Conservation (phyloP, 2,888 invertebrate genomes). For the Trichogramma evanescens region DNA sequence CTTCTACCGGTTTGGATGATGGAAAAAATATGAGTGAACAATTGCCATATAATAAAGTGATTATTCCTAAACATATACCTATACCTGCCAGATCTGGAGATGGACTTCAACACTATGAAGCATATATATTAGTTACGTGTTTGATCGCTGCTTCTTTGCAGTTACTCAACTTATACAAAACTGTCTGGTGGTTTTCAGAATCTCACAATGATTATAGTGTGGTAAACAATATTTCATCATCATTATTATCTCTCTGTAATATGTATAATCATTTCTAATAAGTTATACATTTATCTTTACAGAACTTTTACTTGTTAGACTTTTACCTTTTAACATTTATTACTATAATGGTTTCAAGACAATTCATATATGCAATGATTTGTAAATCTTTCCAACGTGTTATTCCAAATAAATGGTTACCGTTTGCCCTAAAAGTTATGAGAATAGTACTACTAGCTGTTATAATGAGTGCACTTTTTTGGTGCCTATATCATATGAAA, state of each 20-base stretch:
- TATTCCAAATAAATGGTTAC: slow-evolving; percentile 46
- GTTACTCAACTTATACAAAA: slow-evolving; percentile 89
- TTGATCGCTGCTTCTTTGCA: slow-evolving; percentile 76
- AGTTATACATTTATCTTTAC: slow-evolving; percentile 42
- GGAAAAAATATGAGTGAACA: slow-evolving; percentile 32
- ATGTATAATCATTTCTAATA: background rate
- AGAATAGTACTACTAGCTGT: slow-evolving; percentile 57
- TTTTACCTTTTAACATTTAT: slow-evolving; percentile 80
- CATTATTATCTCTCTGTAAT: slow-evolving; percentile 9
- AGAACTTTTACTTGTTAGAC: slow-evolving; percentile 95
- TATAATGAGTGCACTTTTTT: slow-evolving; percentile 56
- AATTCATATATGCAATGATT: slow-evolving; percentile 65
- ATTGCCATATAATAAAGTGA: slow-evolving; percentile 42
- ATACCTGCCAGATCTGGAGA: slow-evolving; percentile 73
- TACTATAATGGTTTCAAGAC: slow-evolving; percentile 68
- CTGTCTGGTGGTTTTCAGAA: slow-evolving; percentile 95
- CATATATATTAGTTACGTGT: slow-evolving; percentile 75
- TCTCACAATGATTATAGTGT: slow-evolving; percentile 82
- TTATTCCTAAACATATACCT: slow-evolving; percentile 72
- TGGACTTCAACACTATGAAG: slow-evolving; percentile 77
- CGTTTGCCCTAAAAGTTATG: slow-evolving; percentile 41
- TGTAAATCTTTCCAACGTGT: slow-evolving; percentile 50
- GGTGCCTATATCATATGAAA: slow-evolving; percentile 67
- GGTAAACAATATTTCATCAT: slow-evolving; percentile 52
- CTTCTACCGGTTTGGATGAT: slow-evolving; percentile 29